phyloP scores from a whole-genome alignment of 2,113 vertebrate species.

The Tragelaphus strepsiceros region DNA sequence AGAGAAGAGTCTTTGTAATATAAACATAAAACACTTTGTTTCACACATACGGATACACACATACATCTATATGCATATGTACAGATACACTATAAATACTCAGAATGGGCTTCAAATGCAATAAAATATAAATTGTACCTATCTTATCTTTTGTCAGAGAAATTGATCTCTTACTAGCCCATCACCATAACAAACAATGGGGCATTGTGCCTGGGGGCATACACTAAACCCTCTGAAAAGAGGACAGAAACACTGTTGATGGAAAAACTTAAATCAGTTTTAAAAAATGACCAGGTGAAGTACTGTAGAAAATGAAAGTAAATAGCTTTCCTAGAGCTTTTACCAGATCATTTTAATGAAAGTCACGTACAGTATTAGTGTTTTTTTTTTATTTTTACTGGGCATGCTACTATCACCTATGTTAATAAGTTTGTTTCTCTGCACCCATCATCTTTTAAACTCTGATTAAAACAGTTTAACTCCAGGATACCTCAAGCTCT shows the following conservation, averaged over 20 bases:
- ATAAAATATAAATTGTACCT: background rate
- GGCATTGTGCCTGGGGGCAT: background rate
- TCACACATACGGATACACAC: background rate
- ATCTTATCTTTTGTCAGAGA: background rate
- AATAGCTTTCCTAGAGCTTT: background rate
- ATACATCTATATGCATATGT: background rate
- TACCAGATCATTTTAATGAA: background rate
- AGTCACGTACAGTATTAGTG: background rate
- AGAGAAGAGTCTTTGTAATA: background rate
- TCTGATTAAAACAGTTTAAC: background rate
- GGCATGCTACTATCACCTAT: background rate
- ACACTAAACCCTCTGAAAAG: background rate
- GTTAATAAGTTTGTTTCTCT: background rate
- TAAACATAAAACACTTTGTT: background rate
- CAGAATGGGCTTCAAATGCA: background rate
- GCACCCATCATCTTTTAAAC: background rate
- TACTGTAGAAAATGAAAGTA: background rate
- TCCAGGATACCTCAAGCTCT: background rate
- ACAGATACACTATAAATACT: background rate
- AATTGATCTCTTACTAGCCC: background rate
- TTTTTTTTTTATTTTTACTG: background rate
- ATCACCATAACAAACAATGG: background rate
- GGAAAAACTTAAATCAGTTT: background rate
- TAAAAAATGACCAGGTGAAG: background rate
- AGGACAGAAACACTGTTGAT: background rate